These are phyloP conservation scores for Pachycephala philippinensis DNA, from an alignment of 2,113 vertebrate genomes.

Conservation along the genomic window DNA sequence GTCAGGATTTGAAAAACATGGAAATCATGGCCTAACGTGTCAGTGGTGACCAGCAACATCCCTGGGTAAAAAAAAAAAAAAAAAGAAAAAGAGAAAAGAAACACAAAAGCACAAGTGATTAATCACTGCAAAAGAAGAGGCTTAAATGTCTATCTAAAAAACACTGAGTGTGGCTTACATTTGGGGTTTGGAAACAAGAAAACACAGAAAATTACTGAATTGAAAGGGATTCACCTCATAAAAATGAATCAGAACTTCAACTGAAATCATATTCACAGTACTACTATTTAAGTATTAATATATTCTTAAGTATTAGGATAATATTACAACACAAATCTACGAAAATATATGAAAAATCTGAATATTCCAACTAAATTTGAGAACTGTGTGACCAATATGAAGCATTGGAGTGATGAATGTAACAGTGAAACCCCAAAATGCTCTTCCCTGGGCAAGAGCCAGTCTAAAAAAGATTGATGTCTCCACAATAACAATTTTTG, in stretches of 20 bases:
- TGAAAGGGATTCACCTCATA: background rate
- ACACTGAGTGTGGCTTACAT: background rate
- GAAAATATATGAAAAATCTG: background rate
- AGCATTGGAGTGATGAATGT: background rate
- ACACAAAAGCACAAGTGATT: slow-evolving; percentile 22
- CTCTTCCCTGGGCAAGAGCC: background rate
- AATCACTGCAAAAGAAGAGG: background rate
- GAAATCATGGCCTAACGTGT: slow-evolving; percentile 94
- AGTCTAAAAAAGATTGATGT: background rate
- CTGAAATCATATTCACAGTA: background rate
- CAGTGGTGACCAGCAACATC: slow-evolving; percentile 95
- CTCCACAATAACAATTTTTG: background rate
- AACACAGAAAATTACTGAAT: background rate
- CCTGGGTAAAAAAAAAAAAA: slow-evolving; percentile 69
- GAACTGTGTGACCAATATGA: background rate
- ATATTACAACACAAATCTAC: background rate
- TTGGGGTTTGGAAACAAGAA: background rate
- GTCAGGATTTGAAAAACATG: slow-evolving; percentile 97
- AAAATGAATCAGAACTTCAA: background rate
- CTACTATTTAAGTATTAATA: background rate
- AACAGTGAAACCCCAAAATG: background rate
- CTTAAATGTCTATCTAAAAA: background rate
- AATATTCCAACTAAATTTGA: background rate
- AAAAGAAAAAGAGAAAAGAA: background rate
- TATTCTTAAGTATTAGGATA: background rate